phyloP scores from a whole-genome alignment of 1,140 invertebrate species.

The Drosophila neocordata region DNA sequence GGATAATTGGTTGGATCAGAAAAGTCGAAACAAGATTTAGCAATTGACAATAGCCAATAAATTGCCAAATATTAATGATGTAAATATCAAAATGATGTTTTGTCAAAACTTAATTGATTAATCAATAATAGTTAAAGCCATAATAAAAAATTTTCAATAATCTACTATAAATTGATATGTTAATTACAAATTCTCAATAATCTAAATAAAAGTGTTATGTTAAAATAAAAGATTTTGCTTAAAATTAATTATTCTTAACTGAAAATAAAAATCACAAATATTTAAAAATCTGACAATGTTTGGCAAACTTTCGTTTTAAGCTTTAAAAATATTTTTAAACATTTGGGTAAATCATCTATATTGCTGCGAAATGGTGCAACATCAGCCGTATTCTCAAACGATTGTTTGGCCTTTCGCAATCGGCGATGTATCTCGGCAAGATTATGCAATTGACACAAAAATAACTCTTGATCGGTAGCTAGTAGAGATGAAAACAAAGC shows the following conservation, averaged over 20 bases:
- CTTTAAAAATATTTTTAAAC: constrained; percentile 9
- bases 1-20: too few relatives aligned
- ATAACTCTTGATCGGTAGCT: constrained; percentile 28
- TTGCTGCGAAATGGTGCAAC: constrained; percentile 17
- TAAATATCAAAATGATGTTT: too few relatives aligned
- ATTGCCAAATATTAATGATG: too few relatives aligned
- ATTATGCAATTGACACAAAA: constrained; percentile 7
- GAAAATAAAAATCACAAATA: too few relatives aligned
- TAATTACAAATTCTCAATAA: too few relatives aligned
- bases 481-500: constrained; percentile 25
- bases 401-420: constrained; percentile 29
- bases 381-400: constrained; percentile 25
- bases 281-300: constrained; percentile 11
- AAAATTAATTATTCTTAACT: not conserved
- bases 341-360: not conserved
- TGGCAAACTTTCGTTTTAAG: constrained; percentile 17
- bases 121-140: too few relatives aligned
- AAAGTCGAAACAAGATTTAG: too few relatives aligned
- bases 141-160: too few relatives aligned
- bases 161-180: too few relatives aligned
- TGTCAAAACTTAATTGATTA: too few relatives aligned
- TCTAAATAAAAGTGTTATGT: too few relatives aligned
- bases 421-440: constrained; percentile 12
- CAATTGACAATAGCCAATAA: too few relatives aligned
- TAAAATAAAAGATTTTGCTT: not conserved